A percentile compares a stretch with the other conserved stretches of the same genome.
Evolutionary conservation across 1,140 invertebrate species (phyloP).

Genomic region (Anthonomus grandis): DNA sequence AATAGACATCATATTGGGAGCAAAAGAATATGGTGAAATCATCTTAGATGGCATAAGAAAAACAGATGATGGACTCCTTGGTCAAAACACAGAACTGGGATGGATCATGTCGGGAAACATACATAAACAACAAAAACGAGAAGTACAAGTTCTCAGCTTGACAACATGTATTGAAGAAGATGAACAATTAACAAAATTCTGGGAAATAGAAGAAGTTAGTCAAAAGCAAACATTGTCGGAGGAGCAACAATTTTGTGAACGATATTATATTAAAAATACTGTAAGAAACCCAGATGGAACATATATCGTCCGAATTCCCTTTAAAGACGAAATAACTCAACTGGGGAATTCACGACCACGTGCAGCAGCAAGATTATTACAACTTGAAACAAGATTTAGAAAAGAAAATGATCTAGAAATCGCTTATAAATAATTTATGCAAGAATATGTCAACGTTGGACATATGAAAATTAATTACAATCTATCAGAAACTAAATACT

Average conservation of each 20-base stretch:
- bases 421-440: slow-evolving; percentile 34
- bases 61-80: slow-evolving; percentile 2
- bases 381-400: neutral
- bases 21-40: neutral
- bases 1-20: neutral
- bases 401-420: neutral
- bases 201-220: neutral
- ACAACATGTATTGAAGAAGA: neutral
- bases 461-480: slow-evolving; percentile 36
- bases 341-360: neutral
- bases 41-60: neutral
- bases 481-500: slow-evolving; percentile 31
- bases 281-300: neutral
- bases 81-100: slow-evolving; percentile 23
- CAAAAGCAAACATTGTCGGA: neutral
- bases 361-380: neutral
- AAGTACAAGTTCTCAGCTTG: no score
- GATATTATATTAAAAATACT: neutral
- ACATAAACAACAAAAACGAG: neutral
- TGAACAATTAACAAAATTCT: neutral
- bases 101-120: slow-evolving; percentile 26
- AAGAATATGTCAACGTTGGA: slow-evolving; percentile 34
- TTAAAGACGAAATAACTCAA: neutral
- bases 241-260: neutral
- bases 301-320: neutral